phyloP scores from a whole-genome alignment of 2,888 invertebrate species.

The Lithophane semibrunnea region DNA sequence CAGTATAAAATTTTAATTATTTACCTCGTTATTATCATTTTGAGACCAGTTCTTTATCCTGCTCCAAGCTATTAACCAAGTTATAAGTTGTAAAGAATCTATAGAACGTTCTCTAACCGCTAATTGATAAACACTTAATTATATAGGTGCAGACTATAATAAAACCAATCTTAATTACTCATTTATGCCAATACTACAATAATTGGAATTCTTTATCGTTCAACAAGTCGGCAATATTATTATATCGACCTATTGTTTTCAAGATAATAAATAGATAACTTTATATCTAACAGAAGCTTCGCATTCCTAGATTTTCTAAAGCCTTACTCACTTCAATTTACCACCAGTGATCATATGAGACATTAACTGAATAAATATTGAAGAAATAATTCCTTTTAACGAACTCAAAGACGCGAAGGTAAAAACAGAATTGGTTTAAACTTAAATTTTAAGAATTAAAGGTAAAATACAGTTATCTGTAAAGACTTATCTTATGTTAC shows the following conservation, averaged over 20 bases:
- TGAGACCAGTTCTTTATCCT: not conserved
- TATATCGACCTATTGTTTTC: slow-evolving; percentile 43
- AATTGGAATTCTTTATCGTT: slow-evolving; percentile 25
- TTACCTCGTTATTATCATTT: not conserved
- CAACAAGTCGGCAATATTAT: slow-evolving; percentile 21
- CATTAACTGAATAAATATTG: not conserved
- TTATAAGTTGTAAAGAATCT: not conserved
- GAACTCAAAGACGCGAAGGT: not conserved
- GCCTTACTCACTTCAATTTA: not conserved
- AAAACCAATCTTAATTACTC: not conserved
- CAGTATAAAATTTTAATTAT: not conserved
- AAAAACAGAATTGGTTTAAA: not conserved
- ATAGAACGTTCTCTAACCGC: not conserved
- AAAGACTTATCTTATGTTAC: not conserved
- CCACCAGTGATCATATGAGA: not conserved
- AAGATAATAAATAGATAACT: slow-evolving; percentile 35
- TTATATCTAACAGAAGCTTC: slow-evolving; percentile 20
- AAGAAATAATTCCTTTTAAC: not conserved
- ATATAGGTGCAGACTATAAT: not conserved
- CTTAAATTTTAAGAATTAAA: not conserved
- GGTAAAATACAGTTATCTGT: not conserved
- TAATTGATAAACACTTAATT: not conserved
- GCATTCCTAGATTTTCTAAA: slow-evolving; percentile 47
- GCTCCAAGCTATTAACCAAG: not conserved
- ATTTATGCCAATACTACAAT: not conserved